Conservation (phyloP, 2,888 invertebrate species). For the Doris montereyensis region DNA sequence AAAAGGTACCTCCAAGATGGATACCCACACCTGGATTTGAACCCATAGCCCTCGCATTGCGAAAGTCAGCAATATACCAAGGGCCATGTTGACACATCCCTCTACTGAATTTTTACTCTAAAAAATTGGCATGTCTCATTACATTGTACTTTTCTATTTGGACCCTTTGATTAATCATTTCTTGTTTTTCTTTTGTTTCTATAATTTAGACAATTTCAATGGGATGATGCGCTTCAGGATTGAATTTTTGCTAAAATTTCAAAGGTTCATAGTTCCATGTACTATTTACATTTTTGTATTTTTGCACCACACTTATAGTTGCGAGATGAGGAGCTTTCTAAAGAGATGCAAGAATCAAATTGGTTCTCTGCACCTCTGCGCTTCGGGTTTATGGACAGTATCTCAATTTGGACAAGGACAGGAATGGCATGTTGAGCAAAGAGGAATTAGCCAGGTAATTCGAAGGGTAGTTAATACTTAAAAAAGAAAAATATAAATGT, state of each 20-base stretch:
- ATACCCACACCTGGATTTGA: too few species aligned
- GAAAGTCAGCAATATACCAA: too few species aligned
- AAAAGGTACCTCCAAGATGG: too few species aligned
- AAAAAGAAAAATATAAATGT: too few species aligned
- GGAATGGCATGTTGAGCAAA: constrained; percentile 94
- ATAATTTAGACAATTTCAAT: neutral
- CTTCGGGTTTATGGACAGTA: constrained; percentile 94
- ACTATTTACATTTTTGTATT: neutral
- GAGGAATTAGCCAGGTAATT: constrained; percentile 86
- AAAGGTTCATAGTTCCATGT: too few species aligned
- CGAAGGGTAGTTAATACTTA: too few species aligned
- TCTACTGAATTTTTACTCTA: too few species aligned
- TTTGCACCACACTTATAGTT: constrained; percentile 75
- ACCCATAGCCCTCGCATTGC: too few species aligned
- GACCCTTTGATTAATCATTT: neutral
- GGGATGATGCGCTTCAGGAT: neutral
- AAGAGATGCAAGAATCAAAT: constrained; percentile 84
- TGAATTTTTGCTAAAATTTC: neutral
- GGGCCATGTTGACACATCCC: too few species aligned
- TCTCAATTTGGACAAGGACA: constrained; percentile 92
- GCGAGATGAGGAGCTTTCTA: constrained; percentile 86
- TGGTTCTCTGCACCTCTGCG: constrained; percentile 77
- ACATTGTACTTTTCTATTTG: neutral
- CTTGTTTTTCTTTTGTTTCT: neutral
- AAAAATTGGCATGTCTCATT: too few species aligned